Evolutionary conservation across 2,888 invertebrate genomes (phyloP).

Genomic region (Tholera decimalis): DNA sequence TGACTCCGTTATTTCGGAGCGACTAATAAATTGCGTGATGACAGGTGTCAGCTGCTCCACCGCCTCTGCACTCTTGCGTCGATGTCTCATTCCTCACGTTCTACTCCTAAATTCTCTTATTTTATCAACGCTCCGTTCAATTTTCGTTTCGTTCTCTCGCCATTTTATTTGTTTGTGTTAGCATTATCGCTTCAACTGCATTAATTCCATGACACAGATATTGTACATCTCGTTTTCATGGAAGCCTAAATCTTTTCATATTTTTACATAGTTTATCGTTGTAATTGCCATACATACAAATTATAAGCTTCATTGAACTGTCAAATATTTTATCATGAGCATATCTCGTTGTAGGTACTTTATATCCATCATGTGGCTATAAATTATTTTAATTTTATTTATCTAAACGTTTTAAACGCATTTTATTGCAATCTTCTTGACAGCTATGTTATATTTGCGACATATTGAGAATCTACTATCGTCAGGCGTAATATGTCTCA

Average conservation of each 20-base stretch:
- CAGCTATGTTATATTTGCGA: slow-evolving; percentile 12
- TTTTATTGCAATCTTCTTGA: slow-evolving; percentile 44
- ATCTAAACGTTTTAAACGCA: slow-evolving; percentile 40
- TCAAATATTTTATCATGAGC: slow-evolving; percentile 32
- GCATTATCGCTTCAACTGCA: slow-evolving; percentile 77
- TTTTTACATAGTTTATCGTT: slow-evolving; percentile 14
- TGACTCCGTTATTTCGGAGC: slow-evolving; percentile 91
- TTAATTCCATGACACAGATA: slow-evolving; percentile 73
- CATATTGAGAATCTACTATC: slow-evolving; percentile 9
- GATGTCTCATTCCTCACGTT: slow-evolving; percentile 91
- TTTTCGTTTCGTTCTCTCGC: slow-evolving; percentile 87
- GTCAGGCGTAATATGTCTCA: not conserved
- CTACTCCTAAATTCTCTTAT: slow-evolving; percentile 90
- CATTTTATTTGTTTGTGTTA: slow-evolving; percentile 85
- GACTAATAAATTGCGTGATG: slow-evolving; percentile 91
- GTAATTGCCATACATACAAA: slow-evolving; percentile 24
- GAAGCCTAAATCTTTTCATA: slow-evolving; percentile 32
- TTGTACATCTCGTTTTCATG: slow-evolving; percentile 44
- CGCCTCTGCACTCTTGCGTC: slow-evolving; percentile 91
- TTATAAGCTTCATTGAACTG: slow-evolving; percentile 37
- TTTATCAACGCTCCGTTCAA: slow-evolving; percentile 90
- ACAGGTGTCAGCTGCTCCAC: slow-evolving; percentile 91
- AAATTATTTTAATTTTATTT: slow-evolving; percentile 47
- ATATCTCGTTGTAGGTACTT: slow-evolving; percentile 40
- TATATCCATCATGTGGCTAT: slow-evolving; percentile 29